Base-by-base conservation (phyloP, 2,888 invertebrate species). In the Tromatobia lineatoria region DNA sequence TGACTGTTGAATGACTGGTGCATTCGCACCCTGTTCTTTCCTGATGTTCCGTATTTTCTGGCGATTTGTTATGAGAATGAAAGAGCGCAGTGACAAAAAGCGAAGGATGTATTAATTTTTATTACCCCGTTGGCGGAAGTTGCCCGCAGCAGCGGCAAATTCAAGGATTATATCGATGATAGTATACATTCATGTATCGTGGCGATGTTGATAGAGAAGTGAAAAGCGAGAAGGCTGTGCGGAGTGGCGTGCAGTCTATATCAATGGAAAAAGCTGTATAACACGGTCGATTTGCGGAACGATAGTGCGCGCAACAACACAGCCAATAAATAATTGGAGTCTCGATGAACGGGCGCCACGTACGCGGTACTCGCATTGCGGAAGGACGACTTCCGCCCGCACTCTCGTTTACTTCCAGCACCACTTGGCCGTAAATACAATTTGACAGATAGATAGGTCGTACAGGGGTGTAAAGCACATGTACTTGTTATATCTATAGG, bases 361-460 rank as follows among this genome's bases (percentile, higher is more conserved):
- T 47, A n/a, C 29, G 23, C 29, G n/a, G n/a, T 74, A 61, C 73
- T 74, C 61, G 52, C 78, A 47, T 76, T 77, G 23, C 71, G 84
- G 80, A 81, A 80, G 81, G 85, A 80, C 80, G 78, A 82, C 73
- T 57, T n/a, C 67, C 74, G 50, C 69, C 52, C 57, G 85, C 34
- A 79, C 80, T 79, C 38, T 71, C 80, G 80, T 80, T 82, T 47
- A 79, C 76, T 85, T 86, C 86, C 83, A 82, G 80, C 76, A 2
- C 29, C 78, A 80, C 50, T 67, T 77, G 80, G 80, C 78, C 75
- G 84, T 84, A 76, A 77, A 84, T 80, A 82, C 74, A 71, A 70
- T 59, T 59, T 82, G 84, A 86, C 82, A 80, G 80, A 86, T 86
- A 71, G 82, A 75, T 73, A n/a, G n/a, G n/a, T n/a, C n/a, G 59